phyloP scores from a whole-genome alignment of 2,888 invertebrate genomes.

The Linnaemya tessellans region DNA sequence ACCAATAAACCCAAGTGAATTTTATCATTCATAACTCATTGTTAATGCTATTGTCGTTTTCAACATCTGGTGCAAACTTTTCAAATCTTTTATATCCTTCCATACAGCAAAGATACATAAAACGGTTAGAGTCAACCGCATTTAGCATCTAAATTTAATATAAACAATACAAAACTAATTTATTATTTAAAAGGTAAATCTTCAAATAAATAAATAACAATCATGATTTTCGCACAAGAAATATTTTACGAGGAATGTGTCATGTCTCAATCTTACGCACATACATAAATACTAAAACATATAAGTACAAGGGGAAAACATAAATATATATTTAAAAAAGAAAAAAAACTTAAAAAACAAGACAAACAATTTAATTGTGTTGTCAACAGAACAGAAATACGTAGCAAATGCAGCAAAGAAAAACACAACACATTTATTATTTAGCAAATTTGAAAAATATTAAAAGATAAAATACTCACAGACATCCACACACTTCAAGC shows the following conservation, averaged over 20 bases:
- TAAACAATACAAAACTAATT: constrained; percentile 21
- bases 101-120: background rate
- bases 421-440: background rate
- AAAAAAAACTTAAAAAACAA: constrained; percentile 9
- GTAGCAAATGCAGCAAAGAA: background rate
- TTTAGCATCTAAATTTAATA: constrained; percentile 17
- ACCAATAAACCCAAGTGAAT: background rate
- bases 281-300: background rate
- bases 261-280: background rate
- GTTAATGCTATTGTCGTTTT: background rate
- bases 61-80: constrained; percentile 23
- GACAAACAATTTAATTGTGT: constrained; percentile 66
- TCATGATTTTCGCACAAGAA: background rate
- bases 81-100: background rate
- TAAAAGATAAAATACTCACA: background rate
- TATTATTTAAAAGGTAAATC: constrained; percentile 43
- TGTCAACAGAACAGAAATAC: constrained; percentile 37
- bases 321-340: background rate
- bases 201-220: constrained; percentile 31
- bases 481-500: background rate
- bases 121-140: constrained; percentile 1
- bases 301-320: background rate
- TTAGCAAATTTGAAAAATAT: background rate
- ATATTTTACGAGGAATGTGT: constrained; percentile 12
- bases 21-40: constrained; percentile 5